Conservation (phyloP, 35 echinoderm and acorn worm genomes). For the Ophiothrix spiculata region DNA sequence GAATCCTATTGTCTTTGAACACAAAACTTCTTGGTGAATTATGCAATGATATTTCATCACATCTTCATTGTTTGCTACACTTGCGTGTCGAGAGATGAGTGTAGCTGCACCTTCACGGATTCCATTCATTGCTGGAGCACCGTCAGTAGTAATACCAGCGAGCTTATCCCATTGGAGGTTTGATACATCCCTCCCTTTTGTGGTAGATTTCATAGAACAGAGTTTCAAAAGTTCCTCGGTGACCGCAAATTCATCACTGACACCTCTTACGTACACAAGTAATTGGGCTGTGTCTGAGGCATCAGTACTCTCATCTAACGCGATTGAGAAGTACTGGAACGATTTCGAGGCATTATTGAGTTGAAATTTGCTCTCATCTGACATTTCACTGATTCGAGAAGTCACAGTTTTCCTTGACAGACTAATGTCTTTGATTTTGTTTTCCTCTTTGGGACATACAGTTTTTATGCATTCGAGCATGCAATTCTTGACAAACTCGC, state of each 20-base stretch:
- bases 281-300: background rate
- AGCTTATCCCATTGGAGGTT: background rate
- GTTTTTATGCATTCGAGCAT: background rate
- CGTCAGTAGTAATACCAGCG: background rate
- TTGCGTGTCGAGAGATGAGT: background rate
- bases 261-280: background rate
- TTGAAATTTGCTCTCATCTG: background rate
- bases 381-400: background rate
- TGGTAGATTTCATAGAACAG: background rate
- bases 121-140: background rate
- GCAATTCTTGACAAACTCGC: background rate
- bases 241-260: background rate
- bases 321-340: background rate
- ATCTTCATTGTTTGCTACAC: background rate
- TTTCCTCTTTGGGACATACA: background rate
- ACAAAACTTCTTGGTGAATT: background rate
- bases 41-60: background rate
- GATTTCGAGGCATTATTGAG: too few relatives aligned
- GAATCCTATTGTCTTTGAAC: background rate
- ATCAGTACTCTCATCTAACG: background rate
- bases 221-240: background rate
- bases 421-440: background rate
- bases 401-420: background rate
- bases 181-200: background rate
- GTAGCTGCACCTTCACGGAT: background rate